Base-by-base conservation (phyloP, 1,140 invertebrate species). In the Conus ventricosus region DNA sequence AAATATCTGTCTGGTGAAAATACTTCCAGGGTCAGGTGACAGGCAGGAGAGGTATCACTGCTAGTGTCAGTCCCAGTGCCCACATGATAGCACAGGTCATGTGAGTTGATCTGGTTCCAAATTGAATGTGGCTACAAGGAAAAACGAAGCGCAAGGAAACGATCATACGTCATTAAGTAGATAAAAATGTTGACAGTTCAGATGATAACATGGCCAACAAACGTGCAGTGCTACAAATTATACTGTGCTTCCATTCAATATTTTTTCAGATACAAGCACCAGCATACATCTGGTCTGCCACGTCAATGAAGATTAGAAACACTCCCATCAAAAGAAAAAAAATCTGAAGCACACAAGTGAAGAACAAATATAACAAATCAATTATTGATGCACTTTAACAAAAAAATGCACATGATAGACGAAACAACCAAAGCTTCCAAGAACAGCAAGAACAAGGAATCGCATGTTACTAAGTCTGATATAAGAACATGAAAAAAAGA, bases 311-410 rank as follows among this genome's bases (percentile, higher is more conserved):
- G 8, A 90, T 67, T 60, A 93, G 55, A 76, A 93, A 93, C 8
- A 93, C 39, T 11, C 93, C 93, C 93, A 93, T 93, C 39, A 39
- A 39, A n/a, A n/a, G n/a, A n/a, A 25, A 92, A 78, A 51, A 93
- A 88, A 82, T 93, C 93, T 53, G 92, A 91, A 54, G 91, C 17
- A 91, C 39, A 39, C 39, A 39, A 3, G 39, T 39, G 39, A 39
- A 39, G 39, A 39, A 39, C 39, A 39, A 3, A 90, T 7, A 90
- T 78, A 4, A 82, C 85, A 51, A 89, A 81, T n/a, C 57, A 63
- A 13, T 11, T 78, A 55, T 6, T 15, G 15, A 75, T 51, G 54
- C n/a, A 20, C 51, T 25, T 15, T 63, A 25, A 71, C 25, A 71
- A 39, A 25, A 90, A 76, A 5, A 51, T 25, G 13, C 90, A 39